Percentiles rank a stretch among this genome's conserved stretches.
These are phyloP conservation scores for Hydriomena furcata DNA, from an alignment of 2,888 invertebrate species.

Conservation along the genomic window DNA sequence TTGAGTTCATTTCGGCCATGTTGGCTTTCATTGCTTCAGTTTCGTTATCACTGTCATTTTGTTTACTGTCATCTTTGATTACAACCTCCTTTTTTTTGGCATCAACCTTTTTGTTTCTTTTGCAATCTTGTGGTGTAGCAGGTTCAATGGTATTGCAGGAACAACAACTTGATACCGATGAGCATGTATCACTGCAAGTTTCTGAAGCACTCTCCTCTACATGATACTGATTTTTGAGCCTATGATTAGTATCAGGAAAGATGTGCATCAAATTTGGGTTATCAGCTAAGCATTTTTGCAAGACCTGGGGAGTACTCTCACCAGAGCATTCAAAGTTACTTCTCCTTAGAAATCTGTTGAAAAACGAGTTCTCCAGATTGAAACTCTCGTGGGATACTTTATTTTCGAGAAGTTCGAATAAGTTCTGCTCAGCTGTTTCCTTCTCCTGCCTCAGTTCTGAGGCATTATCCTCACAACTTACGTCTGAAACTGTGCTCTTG, in stretches of 20 bases:
- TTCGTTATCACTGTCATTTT: constrained; percentile 56
- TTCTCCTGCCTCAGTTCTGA: constrained; percentile 57
- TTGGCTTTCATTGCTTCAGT: constrained; percentile 62
- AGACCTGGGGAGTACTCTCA: constrained; percentile 69
- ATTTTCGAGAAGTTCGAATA: constrained; percentile 91
- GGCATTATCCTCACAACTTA: constrained; percentile 62
- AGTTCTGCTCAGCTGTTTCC: constrained; percentile 86
- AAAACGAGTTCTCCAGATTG: constrained; percentile 86
- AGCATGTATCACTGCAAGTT: constrained; percentile 62
- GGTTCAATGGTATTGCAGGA: constrained; percentile 68
- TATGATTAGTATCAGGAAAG: constrained; percentile 51
- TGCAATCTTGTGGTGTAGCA: constrained; percentile 31
- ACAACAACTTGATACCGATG: constrained; percentile 64
- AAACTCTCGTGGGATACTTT: constrained; percentile 89
- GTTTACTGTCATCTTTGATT: constrained; percentile 45
- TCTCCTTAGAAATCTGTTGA: constrained; percentile 77
- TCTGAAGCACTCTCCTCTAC: constrained; percentile 64
- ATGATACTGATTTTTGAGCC: constrained; percentile 50
- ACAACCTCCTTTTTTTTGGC: constrained; percentile 45
- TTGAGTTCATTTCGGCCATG: constrained; percentile 73
- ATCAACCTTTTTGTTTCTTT: constrained; percentile 36
- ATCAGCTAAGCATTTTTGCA: constrained; percentile 66
- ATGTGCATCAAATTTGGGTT: constrained; percentile 66
- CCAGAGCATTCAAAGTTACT: constrained; percentile 64
- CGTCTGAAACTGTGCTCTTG: constrained; percentile 65